A percentile compares a stretch with the other conserved stretches of the same genome.
Evolutionary conservation across 1,140 invertebrate species (phyloP).

Genomic region (Radopholus similis): DNA sequence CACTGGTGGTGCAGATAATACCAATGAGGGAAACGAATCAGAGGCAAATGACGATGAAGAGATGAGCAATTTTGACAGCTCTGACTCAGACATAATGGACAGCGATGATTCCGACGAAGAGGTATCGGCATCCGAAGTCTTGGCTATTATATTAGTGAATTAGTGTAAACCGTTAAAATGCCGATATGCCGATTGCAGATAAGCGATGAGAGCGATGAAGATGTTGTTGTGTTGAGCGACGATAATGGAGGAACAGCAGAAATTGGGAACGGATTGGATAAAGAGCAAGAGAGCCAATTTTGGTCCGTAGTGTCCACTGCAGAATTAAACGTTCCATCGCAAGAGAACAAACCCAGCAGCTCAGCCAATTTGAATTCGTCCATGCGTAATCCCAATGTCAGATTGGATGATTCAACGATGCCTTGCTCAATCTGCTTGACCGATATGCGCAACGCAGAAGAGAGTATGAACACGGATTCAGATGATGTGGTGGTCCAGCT

Average conservation of each 20-base stretch:
- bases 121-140: too few species aligned
- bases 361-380: not conserved
- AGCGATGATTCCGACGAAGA: too few species aligned
- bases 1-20: not conserved
- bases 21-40: not conserved
- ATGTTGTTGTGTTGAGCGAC: not conserved
- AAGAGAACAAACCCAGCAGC: too few species aligned
- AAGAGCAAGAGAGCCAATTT: not conserved
- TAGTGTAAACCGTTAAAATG: too few species aligned
- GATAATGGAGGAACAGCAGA: not conserved
- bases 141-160: too few species aligned
- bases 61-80: too few species aligned
- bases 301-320: not conserved
- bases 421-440: slow-evolving; percentile 31
- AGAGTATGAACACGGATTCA: not conserved
- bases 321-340: not conserved
- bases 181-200: not conserved
- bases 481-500: slow-evolving; percentile 20
- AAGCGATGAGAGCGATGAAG: not conserved
- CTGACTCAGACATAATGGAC: too few species aligned
- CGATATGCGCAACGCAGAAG: not conserved
- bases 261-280: not conserved
- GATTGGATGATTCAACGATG: slow-evolving; percentile 12
- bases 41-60: not conserved
- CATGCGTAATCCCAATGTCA: not conserved